A percentile compares a stretch with the other conserved stretches of the same genome.
phyloP scores from a whole-genome alignment of 30 jellyfish, hydroid and myxozoan species.

The Cassiopea andromeda region DNA sequence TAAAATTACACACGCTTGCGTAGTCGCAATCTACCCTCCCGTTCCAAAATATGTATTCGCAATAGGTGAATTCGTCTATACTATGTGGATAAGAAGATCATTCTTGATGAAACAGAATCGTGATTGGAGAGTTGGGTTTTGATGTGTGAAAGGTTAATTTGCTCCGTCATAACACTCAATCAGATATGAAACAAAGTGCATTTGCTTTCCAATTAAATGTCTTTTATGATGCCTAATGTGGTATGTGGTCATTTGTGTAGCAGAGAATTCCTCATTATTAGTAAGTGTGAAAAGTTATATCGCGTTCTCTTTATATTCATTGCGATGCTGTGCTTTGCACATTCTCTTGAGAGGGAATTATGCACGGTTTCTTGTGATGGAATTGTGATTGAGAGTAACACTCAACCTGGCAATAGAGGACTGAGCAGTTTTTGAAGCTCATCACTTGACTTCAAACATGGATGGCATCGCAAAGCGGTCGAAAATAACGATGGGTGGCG shows the following conservation, averaged over 20 bases:
- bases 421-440: too few relatives aligned
- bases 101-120: neutral
- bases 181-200: neutral
- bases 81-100: too few relatives aligned
- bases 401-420: neutral
- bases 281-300: neutral
- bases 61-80: too few relatives aligned
- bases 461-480: neutral
- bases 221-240: neutral
- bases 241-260: neutral
- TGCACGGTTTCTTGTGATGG: neutral
- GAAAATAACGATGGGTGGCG: neutral
- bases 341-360: neutral
- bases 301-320: neutral
- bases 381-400: neutral
- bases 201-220: neutral
- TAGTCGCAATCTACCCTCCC: too few relatives aligned
- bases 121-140: neutral
- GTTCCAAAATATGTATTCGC: too few relatives aligned
- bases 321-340: neutral
- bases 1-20: too few relatives aligned
- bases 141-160: neutral
- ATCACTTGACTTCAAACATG: constrained; percentile 5
- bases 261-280: neutral
- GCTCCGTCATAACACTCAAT: neutral